Evolutionary conservation across 64 coral and sea anemone species (phyloP), one percentile per base, ranked within the genome.

Genomic region (Porites australiensis): DNA sequence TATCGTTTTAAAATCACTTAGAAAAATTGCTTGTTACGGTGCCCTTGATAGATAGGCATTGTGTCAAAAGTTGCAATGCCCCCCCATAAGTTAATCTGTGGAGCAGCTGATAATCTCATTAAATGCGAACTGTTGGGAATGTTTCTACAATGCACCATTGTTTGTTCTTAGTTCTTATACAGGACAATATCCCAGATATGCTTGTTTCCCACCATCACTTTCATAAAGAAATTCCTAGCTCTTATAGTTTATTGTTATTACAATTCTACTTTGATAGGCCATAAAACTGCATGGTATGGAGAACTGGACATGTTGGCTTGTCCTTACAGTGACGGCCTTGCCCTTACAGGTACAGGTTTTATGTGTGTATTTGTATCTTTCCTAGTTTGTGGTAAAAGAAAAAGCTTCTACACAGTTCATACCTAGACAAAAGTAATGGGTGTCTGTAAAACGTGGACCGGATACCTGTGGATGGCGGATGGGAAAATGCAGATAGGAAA

Each of bases 291-390:
- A 16, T 74, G 71, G 71, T 74, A 74, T 74, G 71, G 71, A 44
- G 71, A 74, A 46, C 71, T 74, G 4, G 71, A 74, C 71, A 74
- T 74, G 71, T 15, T 74, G 71, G 2, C 47, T 44, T 47, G 71
- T 74, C 71, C 71, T 74, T 4, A 3, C 4, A 74, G 21, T 13
- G 27, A 37, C 27, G 27, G 27, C 27, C 27, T 37, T 37, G 27
- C 27, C 27, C 27, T 37, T 37, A 15, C 37, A 74, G 71, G 71
- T 74, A 70, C 19, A 57, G 54, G 54, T 70, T 70, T 70, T 22
- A 73, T 73, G 6, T 8, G 3, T 47, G 27, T 13, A 74, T 74
- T 13, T 74, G 37, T 74, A 13, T 74, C 27, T 13, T 47, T 74
- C 8, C 37, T 74, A 13, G 37, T 74, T 74, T 74, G 13, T 64